A percentile compares a stretch with the other conserved stretches of the same genome.
These are phyloP conservation scores for Zonotrichia albicollis DNA, from an alignment of 2,797 vertebrate genomes.

Conservation along the genomic window DNA sequence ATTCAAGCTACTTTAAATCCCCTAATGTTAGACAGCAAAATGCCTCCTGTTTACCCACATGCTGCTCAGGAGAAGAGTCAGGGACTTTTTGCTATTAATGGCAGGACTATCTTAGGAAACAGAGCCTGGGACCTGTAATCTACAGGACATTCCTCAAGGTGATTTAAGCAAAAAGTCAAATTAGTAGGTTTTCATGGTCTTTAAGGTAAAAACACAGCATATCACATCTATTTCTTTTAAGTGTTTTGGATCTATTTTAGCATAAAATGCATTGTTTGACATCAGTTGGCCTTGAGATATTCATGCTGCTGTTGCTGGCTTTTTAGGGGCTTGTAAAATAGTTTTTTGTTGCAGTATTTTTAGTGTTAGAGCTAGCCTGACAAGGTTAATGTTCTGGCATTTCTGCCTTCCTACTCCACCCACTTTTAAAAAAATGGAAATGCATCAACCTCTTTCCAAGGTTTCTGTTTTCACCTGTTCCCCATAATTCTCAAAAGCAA, in stretches of 20 bases:
- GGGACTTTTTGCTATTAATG: background rate
- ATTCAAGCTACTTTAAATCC: background rate
- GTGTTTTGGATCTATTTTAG: background rate
- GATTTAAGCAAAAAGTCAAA: background rate
- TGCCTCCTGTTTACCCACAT: background rate
- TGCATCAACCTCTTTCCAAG: background rate
- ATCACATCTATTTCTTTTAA: background rate
- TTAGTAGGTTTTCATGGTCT: background rate
- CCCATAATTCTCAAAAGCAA: background rate
- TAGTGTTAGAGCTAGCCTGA: background rate
- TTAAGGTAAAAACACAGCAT: background rate
- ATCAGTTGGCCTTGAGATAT: background rate
- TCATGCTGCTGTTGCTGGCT: background rate
- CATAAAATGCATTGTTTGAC: background rate
- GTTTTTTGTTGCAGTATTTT: background rate
- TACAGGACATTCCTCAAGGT: background rate
- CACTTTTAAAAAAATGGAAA: background rate
- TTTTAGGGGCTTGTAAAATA: background rate
- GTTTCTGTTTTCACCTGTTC: background rate
- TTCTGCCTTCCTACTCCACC: background rate
- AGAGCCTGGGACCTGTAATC: background rate
- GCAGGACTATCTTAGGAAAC: background rate
- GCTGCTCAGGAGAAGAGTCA: background rate
- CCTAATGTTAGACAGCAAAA: background rate
- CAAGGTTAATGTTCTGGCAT: background rate